These are phyloP conservation scores for Dromius quadrimaculatus DNA, from an alignment of 2,888 invertebrate species.

Conservation along the genomic window DNA sequence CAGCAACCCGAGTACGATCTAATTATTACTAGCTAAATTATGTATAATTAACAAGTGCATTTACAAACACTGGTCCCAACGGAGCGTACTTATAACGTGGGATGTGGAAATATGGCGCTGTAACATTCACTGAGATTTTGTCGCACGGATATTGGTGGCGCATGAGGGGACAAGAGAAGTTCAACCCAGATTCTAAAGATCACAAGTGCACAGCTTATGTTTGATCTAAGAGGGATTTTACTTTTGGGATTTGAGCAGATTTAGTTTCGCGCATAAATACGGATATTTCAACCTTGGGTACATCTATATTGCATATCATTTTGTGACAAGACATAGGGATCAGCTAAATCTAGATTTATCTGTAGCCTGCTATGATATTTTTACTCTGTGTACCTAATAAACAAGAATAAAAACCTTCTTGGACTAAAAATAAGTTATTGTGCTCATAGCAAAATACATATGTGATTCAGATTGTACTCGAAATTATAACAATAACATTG, in stretches of 20 bases:
- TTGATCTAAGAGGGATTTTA: constrained; percentile 25
- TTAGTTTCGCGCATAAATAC: constrained; percentile 25
- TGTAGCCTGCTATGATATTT: constrained; percentile 3
- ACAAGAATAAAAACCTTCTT: too few relatives aligned
- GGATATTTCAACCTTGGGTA: constrained; percentile 21
- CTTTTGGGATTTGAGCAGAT: constrained; percentile 31
- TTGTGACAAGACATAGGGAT: constrained; percentile 5
- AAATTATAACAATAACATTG: too few relatives aligned
- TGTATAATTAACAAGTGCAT: constrained; percentile 60
- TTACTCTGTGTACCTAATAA: constrained; percentile 1
- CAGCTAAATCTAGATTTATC: constrained; percentile 8
- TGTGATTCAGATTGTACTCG: too few relatives aligned
- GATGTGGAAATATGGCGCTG: constrained; percentile 34
- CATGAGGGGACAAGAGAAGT: neutral
- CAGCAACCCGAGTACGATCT: constrained; percentile 40
- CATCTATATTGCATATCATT: constrained; percentile 24
- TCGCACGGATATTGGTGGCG: neutral
- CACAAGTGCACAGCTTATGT: constrained; percentile 32
- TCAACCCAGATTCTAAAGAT: constrained; percentile 23
- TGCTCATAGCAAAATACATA: too few relatives aligned
- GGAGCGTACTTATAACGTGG: constrained; percentile 24
- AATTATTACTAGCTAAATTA: constrained; percentile 57
- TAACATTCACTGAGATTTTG: neutral
- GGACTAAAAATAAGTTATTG: too few relatives aligned
- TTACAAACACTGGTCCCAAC: constrained; percentile 38